Evolutionary conservation across 2,797 vertebrate genomes (phyloP).

Genomic region (Leucoraja ocellata): DNA sequence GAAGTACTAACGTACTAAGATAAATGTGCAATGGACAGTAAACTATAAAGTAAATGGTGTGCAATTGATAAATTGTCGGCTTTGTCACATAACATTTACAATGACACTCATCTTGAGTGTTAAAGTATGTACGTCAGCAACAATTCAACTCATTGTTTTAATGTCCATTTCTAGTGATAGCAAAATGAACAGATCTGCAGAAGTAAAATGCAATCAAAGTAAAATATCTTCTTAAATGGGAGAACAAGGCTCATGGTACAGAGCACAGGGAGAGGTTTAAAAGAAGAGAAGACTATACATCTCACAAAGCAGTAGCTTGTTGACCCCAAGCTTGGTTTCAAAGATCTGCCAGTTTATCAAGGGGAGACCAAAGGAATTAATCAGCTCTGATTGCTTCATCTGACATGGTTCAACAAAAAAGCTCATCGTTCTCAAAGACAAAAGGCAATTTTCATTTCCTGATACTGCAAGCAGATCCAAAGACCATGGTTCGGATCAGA

Average conservation of each 20-base stretch:
- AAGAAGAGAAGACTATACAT: neutral
- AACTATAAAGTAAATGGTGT: neutral
- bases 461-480: neutral
- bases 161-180: neutral
- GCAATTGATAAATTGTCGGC: neutral
- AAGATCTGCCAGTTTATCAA: neutral
- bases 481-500: neutral
- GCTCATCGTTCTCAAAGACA: too few species aligned
- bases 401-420: neutral
- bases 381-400: neutral
- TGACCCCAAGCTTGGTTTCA: neutral
- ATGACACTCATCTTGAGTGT: neutral
- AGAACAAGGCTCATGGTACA: neutral
- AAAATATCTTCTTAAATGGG: neutral
- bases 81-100: neutral
- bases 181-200: neutral
- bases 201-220: neutral
- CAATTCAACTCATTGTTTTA: neutral
- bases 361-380: neutral
- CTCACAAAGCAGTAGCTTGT: neutral
- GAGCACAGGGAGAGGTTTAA: neutral
- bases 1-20: neutral
- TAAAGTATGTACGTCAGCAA: neutral
- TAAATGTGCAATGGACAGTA: neutral
- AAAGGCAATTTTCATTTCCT: neutral